phyloP scores from a whole-genome alignment of 2,888 invertebrate genomes.

The Cryptocephalus primarius region DNA sequence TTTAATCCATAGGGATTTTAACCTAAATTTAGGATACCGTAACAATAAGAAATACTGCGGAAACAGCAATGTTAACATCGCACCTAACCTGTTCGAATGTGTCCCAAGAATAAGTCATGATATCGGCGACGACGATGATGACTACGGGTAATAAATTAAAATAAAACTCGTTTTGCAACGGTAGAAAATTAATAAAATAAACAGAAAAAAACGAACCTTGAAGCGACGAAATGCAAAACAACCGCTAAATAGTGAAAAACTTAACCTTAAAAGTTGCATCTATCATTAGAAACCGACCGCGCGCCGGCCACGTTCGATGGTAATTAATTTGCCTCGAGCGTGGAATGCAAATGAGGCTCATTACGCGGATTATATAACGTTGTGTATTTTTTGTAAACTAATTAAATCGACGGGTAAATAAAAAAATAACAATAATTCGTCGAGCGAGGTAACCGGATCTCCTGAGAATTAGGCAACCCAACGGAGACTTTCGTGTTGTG shows the following conservation, averaged over 20 bases:
- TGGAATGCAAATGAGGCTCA: too few relatives aligned
- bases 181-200: constrained; percentile 17
- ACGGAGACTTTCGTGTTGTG: too few relatives aligned
- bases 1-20: background rate
- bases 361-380: too few relatives aligned
- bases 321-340: too few relatives aligned
- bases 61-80: constrained; percentile 24
- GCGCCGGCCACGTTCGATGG: too few relatives aligned
- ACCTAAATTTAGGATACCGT: constrained; percentile 17
- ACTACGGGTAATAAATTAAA: too few relatives aligned
- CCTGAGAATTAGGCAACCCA: too few relatives aligned
- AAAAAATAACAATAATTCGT: too few relatives aligned
- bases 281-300: too few relatives aligned
- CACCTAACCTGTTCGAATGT: constrained; percentile 13
- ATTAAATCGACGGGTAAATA: too few relatives aligned
- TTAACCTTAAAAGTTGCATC: constrained; percentile 7
- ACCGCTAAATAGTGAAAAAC: constrained; percentile 1
- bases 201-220: constrained; percentile 21
- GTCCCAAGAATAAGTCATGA: constrained; percentile 3
- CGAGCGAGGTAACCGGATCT: too few relatives aligned
- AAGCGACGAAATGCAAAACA: constrained; percentile 9
- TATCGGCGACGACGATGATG: background rate
- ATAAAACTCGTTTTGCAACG: constrained; percentile 21
- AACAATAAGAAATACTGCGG: constrained; percentile 27
- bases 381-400: too few relatives aligned